Base-by-base conservation (phyloP, 2,797 vertebrate genomes). In the Rhinogobio ventralis region DNA sequence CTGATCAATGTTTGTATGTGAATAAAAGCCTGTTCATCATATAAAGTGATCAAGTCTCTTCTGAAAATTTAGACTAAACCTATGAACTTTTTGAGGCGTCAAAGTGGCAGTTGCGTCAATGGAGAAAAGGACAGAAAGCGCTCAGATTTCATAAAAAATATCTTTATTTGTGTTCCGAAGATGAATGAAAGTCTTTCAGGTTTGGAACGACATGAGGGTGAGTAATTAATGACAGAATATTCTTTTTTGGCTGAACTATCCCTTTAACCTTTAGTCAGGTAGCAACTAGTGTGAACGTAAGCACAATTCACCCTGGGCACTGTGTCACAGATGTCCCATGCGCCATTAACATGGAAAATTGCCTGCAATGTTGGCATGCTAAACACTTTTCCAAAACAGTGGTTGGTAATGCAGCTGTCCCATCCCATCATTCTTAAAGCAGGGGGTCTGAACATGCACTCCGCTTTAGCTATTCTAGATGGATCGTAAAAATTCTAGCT, bases 331-430 rank as follows among this genome's bases (percentile, higher is more conserved):
- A 79, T 86, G 49, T 84, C 60, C 46, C 28, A 30, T 51, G 45
- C 25, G 57, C 80, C 49, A 46, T 28, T 76, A 73, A 69, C 75
- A 49, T 62, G 74, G 74, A 73, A 86, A 79, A 86, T 83, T 66
- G 19, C 64, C 49, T 55, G 82, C 49, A 71, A 75, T 76, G 82
- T 45, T 84, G 82, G 78, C 86, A 71, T 66, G 77, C 64, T 76
- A 64, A 81, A 60, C 67, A 23, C 82, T 87, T 87, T 87, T 87
- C 86, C 86, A 81, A 87, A 87, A 81, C 86, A 87, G 64, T 30
- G n/a, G 23, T 46, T 42, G 66, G 64, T 25, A 23, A 60, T n/a
- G 39, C 86, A 87, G 78, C 72, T 87, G 86, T 85, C 77, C 33
- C 5, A 39, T 51, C 72, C n/a, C 51, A 79, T 85, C 86, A 81